Conservation (phyloP, 2,888 invertebrate genomes). For the Hirtodrosophila cameraria region DNA sequence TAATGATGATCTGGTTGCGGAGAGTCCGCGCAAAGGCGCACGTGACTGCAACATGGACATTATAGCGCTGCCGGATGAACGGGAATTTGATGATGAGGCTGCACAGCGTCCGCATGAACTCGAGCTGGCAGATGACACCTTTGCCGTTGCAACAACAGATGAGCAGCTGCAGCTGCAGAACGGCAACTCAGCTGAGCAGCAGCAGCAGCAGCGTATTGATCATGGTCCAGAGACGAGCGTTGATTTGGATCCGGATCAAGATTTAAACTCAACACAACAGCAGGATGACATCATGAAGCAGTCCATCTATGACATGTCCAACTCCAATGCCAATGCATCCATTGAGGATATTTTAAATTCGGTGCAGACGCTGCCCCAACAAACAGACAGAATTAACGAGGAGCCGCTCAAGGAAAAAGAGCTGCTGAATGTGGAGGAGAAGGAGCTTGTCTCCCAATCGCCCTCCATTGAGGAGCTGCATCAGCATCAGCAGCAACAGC, state of each 20-base stretch:
- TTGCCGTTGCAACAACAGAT: slow-evolving; percentile 36
- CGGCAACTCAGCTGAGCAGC: too few relatives aligned
- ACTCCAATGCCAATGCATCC: slow-evolving; percentile 51
- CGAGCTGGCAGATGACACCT: slow-evolving; percentile 65
- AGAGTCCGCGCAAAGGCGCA: slow-evolving; percentile 89
- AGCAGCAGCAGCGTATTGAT: slow-evolving; percentile 49
- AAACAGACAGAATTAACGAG: slow-evolving; percentile 45
- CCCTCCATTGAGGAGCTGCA: slow-evolving; percentile 81
- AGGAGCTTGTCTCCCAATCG: slow-evolving; percentile 78
- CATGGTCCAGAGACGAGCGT: slow-evolving; percentile 80
- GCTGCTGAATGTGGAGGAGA: slow-evolving; percentile 76
- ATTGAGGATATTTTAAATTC: slow-evolving; percentile 82
- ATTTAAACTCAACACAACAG: slow-evolving; percentile 6
- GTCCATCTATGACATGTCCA: slow-evolving; percentile 73
- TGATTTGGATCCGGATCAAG: slow-evolving; percentile 55
- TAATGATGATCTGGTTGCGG: slow-evolving; percentile 85
- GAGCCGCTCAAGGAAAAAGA: slow-evolving; percentile 73
- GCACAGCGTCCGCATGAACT: slow-evolving; percentile 82
- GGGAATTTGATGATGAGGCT: slow-evolving; percentile 82
- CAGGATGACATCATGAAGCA: slow-evolving; percentile 74
- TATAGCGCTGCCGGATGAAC: slow-evolving; percentile 80
- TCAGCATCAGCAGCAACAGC: slow-evolving; percentile 49
- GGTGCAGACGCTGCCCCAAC: slow-evolving; percentile 80
- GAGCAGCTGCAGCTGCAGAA: slow-evolving; percentile 45
- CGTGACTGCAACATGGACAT: slow-evolving; percentile 81